A percentile compares a stretch with the other conserved stretches of the same genome.
Evolutionary conservation across 2,888 invertebrate species (phyloP).

Genomic region (Psylliodes chrysocephalus): DNA sequence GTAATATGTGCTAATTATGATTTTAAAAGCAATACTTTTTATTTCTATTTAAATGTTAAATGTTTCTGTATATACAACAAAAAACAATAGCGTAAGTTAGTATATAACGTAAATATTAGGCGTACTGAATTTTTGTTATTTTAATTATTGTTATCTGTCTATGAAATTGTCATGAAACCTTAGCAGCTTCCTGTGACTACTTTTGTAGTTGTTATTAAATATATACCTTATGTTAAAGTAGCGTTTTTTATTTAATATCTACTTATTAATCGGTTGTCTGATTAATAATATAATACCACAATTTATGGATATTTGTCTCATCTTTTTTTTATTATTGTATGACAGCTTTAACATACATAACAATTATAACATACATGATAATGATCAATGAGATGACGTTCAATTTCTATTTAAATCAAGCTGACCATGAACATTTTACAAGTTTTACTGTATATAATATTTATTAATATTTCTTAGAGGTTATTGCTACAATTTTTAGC

Average conservation of each 20-base stretch:
- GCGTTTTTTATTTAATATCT: slow-evolving; percentile 14
- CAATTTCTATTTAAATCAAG: too few species aligned
- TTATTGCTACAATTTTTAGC: too few species aligned
- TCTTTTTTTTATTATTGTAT: too few species aligned
- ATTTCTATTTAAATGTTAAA: neutral
- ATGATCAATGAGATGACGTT: too few species aligned
- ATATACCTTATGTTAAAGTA: slow-evolving; percentile 24
- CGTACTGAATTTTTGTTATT: slow-evolving; percentile 10
- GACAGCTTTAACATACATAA: too few species aligned
- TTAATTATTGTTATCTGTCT: slow-evolving; percentile 10
- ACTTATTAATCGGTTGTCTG: too few species aligned
- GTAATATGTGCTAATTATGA: neutral
- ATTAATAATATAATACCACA: too few species aligned
- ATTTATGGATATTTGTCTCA: too few species aligned
- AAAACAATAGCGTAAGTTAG: slow-evolving; percentile 1
- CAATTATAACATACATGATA: too few species aligned
- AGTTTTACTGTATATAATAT: too few species aligned
- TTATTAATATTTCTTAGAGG: too few species aligned
- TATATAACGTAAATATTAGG: neutral
- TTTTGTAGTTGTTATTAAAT: slow-evolving; percentile 32
- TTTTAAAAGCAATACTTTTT: neutral
- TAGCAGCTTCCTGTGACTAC: slow-evolving; percentile 34
- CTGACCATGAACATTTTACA: too few species aligned
- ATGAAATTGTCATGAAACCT: slow-evolving; percentile 15
- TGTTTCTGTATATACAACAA: neutral